Conservation (phyloP, 2,113 vertebrate species). For the Burhinus bistriatus region DNA sequence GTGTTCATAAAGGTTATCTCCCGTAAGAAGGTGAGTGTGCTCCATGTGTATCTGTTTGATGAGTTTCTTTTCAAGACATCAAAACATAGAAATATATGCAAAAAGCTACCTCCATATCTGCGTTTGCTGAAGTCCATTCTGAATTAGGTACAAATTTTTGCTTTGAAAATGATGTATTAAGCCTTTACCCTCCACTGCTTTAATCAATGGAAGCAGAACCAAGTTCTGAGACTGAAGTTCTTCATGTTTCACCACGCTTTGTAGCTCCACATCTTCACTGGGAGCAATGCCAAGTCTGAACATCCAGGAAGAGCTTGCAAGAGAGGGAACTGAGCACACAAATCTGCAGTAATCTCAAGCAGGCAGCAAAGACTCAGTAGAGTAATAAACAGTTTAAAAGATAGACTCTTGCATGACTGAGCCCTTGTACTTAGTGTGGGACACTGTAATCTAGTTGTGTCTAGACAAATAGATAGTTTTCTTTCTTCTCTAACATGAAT, state of each 20-base stretch:
- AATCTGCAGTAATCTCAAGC: neutral
- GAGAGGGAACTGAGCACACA: neutral
- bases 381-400: neutral
- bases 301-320: neutral
- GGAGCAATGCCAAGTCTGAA: neutral
- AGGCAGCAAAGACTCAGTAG: neutral
- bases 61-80: neutral
- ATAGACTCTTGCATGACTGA: neutral
- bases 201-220: neutral
- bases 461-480: neutral
- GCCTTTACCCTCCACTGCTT: neutral
- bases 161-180: neutral
- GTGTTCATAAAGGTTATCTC: neutral
- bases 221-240: neutral
- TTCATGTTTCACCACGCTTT: neutral
- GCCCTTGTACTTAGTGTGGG: neutral
- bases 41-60: neutral
- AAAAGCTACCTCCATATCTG: neutral
- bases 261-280: neutral
- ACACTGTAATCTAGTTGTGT: neutral
- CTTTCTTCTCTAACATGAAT: neutral
- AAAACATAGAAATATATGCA: neutral
- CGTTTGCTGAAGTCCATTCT: neutral
- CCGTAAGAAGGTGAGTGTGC: neutral
- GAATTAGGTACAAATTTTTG: neutral